These are phyloP conservation scores for Heliconius melpomene DNA, from an alignment of 1,140 invertebrate species.

Conservation along the genomic window DNA sequence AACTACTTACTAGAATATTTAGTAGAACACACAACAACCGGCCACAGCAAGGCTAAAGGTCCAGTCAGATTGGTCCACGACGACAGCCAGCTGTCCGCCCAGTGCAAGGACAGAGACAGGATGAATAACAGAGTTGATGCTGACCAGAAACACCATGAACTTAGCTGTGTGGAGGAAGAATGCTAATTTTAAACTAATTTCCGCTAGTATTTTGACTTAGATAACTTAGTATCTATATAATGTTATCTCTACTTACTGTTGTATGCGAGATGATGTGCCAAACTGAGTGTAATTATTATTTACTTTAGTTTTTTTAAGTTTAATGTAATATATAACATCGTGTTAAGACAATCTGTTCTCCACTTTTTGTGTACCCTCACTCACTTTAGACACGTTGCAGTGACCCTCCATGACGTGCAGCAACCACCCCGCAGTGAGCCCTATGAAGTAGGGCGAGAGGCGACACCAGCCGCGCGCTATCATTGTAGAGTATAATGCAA, in stretches of 20 bases:
- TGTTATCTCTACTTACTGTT: too few species aligned
- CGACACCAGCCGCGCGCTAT: slow-evolving; percentile 54
- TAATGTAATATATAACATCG: too few species aligned
- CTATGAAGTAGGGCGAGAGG: slow-evolving; percentile 58
- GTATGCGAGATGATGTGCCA: too few species aligned
- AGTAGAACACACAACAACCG: slow-evolving; percentile 50
- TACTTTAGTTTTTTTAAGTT: too few species aligned
- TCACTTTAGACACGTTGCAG: slow-evolving; percentile 53
- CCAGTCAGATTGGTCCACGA: slow-evolving; percentile 54
- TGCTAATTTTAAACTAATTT: too few species aligned
- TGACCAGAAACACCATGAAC: slow-evolving; percentile 24
- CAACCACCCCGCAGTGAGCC: slow-evolving; percentile 62
- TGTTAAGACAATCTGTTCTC: neutral
- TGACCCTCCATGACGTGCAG: slow-evolving; percentile 49
- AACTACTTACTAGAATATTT: slow-evolving; percentile 49
- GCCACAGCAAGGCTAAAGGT: slow-evolving; percentile 58
- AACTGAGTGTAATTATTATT: too few species aligned
- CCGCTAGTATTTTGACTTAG: too few species aligned
- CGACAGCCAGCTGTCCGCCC: slow-evolving; percentile 42
- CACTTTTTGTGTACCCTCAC: too few species aligned
- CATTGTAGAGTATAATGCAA: slow-evolving; percentile 44
- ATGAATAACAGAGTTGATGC: slow-evolving; percentile 40
- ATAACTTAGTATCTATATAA: too few species aligned
- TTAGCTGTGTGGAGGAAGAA: neutral
- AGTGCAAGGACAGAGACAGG: slow-evolving; percentile 36